phyloP scores from a whole-genome alignment of 2,113 vertebrate genomes.

The Acrocephalus arundinaceus region DNA sequence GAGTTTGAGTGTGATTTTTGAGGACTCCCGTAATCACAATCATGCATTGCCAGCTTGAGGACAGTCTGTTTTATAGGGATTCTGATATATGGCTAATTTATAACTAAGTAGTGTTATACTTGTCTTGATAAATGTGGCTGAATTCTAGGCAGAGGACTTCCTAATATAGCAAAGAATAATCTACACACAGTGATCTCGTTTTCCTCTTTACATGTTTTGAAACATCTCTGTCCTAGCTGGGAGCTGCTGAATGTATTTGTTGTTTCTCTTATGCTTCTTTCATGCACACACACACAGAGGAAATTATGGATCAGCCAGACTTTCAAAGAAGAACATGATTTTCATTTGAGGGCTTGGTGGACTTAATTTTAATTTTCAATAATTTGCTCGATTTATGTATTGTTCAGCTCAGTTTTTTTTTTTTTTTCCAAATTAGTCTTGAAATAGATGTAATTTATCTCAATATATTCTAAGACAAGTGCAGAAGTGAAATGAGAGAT shows the following conservation, averaged over 20 bases:
- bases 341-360: neutral
- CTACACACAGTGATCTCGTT: neutral
- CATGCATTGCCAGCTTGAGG: neutral
- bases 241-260: neutral
- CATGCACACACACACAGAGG: neutral
- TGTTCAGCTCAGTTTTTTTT: neutral
- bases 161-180: neutral
- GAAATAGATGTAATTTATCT: constrained; percentile 20
- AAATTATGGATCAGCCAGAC: neutral
- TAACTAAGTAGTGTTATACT: neutral
- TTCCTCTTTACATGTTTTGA: neutral
- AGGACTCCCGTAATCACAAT: neutral
- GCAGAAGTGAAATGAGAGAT: neutral
- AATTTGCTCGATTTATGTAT: neutral
- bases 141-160: neutral
- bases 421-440: neutral
- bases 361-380: neutral
- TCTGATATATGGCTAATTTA: neutral
- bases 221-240: neutral
- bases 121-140: neutral
- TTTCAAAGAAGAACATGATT: neutral
- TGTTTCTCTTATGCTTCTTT: neutral
- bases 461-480: neutral
- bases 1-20: neutral
- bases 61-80: neutral